phyloP scores from a whole-genome alignment of 2,797 vertebrate genomes.

The Coregonus suidteri region DNA sequence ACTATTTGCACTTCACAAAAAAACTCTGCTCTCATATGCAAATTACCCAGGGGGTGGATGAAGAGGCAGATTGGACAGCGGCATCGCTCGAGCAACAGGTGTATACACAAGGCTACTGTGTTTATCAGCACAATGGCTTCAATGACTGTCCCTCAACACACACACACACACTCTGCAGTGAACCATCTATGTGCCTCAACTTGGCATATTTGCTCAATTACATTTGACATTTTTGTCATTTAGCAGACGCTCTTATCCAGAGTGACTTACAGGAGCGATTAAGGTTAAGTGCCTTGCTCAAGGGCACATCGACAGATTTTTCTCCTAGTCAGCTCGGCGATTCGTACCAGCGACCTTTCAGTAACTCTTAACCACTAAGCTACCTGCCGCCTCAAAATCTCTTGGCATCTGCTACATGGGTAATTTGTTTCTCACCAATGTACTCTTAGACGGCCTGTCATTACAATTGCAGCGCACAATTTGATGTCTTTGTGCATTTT shows the following conservation, averaged over 20 bases:
- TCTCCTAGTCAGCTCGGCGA: no score
- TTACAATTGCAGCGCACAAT: slow-evolving; percentile 38
- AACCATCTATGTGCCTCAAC: slow-evolving; percentile 9
- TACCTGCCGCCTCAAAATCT: neutral
- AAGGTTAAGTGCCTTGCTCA: no score
- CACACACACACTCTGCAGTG: slow-evolving; percentile 25
- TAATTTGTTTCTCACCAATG: slow-evolving; percentile 21
- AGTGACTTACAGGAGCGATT: no score
- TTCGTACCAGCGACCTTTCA: no score
- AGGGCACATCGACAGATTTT: no score
- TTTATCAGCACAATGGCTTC: slow-evolving; percentile 46
- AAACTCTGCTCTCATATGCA: slow-evolving; percentile 27
- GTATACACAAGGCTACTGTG: slow-evolving; percentile 44
- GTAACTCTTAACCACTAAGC: no score
- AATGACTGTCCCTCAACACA: slow-evolving; percentile 48
- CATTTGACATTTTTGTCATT: no score
- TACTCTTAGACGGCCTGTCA: slow-evolving; percentile 34
- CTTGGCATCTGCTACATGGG: slow-evolving; percentile 19
- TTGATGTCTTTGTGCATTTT: slow-evolving; percentile 46
- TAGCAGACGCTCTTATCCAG: no score
- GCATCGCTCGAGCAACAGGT: slow-evolving; percentile 40
- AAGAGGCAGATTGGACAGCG: slow-evolving; percentile 11
- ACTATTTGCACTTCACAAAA: slow-evolving; percentile 65
- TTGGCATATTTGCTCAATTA: slow-evolving; percentile 37
- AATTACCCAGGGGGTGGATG: slow-evolving; percentile 37